These are phyloP conservation scores for Nysson spinosus DNA, from an alignment of 2,888 invertebrate species.

Conservation along the genomic window DNA sequence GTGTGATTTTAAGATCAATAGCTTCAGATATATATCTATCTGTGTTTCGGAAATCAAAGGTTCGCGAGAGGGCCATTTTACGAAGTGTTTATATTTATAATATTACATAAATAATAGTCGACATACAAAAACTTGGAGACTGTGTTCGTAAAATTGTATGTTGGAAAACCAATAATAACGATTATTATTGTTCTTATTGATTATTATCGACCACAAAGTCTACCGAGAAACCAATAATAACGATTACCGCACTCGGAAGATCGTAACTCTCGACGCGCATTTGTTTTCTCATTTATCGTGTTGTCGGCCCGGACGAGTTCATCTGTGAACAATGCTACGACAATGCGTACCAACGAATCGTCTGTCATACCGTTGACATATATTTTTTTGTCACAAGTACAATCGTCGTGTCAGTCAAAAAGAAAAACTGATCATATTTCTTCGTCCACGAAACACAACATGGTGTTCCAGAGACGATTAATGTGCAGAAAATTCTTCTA, in stretches of 20 bases:
- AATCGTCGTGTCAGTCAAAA: constrained; percentile 42
- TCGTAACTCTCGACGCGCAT: constrained; percentile 37
- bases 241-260: constrained; percentile 37
- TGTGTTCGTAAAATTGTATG: no score
- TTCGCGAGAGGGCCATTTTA: no score
- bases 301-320: constrained; percentile 22
- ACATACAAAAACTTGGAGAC: no score
- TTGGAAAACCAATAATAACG: no score
- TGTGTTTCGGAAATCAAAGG: no score
- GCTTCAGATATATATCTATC: no score
- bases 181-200: no score
- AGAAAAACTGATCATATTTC: constrained; percentile 53
- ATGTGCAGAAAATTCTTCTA: constrained; percentile 9
- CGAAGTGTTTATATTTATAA: no score
- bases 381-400: constrained; percentile 38
- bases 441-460: constrained; percentile 28
- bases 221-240: constrained; percentile 39
- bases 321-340: constrained; percentile 38
- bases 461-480: constrained; percentile 14
- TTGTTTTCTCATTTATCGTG: constrained; percentile 47
- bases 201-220: no score
- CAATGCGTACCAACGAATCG: constrained; percentile 47
- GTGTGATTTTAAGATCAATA: no score
- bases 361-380: constrained; percentile 51
- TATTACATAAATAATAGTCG: no score